Evolutionary conservation across 2,113 vertebrate species (phyloP), one percentile per base, ranked within the genome.

Genomic region (Catharus fuscescens): DNA sequence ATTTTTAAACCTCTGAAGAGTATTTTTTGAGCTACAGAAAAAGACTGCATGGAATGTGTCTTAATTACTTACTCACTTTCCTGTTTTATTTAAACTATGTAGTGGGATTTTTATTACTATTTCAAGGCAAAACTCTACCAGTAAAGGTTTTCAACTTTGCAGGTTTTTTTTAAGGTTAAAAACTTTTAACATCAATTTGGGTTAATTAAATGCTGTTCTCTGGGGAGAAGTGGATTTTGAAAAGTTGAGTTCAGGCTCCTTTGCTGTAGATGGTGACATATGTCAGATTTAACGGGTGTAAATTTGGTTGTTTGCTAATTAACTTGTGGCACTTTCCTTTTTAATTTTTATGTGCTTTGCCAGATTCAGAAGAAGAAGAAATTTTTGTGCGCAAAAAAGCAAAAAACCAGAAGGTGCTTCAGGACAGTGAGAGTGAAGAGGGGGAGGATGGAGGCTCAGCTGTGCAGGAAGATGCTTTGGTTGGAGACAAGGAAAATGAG

Each of bases 311-410:
- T 16, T 61, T 93, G 31, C 62, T 93, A 73, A 83, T 90, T 59
- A 69, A 81, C 36, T 32, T 54, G 9, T 86, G 50, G 16, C 5
- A 20, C 53, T 59, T 65, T 26, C 10, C 23, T 50, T 25, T 13
- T 45, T 66, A 32, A 3, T 61, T 60, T 38, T 28, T 8, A 26
- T 25, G 0, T 81, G 1, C 93, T 96, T 92, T 67, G n/a, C 28
- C 79, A 98, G 99, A 99, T 96, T 99, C 98, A 25, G 99, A 99
- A 53, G 99, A 99, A 25, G 99, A 99, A 31, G 99, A 99, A 96
- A 98, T 97, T 95, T 98, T 97, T 38, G 94, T 98, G 21, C 94
- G 90, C 92, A 98, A 98, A 69, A 99, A 98, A 91, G 50, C 96
- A 20, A 98, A 98, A 53, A 92, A 72, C 67, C 98, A 97, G 76